Base-by-base conservation (phyloP, 1,140 invertebrate species). In the Ephestia elutella region DNA sequence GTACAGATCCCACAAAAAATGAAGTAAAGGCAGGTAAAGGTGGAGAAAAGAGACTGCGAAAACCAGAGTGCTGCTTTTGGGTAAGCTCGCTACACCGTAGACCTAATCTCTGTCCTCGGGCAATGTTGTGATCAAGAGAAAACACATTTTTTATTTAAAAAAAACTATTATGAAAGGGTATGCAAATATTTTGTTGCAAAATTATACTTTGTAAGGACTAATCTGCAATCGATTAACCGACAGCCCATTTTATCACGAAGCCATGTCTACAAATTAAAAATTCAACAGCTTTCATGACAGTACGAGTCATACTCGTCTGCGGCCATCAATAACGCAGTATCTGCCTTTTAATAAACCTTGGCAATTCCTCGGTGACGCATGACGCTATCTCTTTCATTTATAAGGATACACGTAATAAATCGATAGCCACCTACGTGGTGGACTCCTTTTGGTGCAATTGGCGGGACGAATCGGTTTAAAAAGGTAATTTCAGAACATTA, bases 361-460 rank as follows among this genome's bases (percentile, higher is more conserved):
- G 13, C 38, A 15, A 15, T 15, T 44, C 38, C 2, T 44, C 2
- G n/a, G n/a, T n/a, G n/a, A n/a, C n/a, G n/a, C n/a, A n/a, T 44
- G 38, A n/a, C 38, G n/a, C 38, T 44, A 15, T 44, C 38, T 5
- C 38, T 44, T 44, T 44, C 38, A 44, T 44, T 44, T 13, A 44
- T 44, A 44, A 44, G 38, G 38, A 44, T 44, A 44, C 38, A 1
- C 38, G 38, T 44, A 44, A 44, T 44, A 44, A 44, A 44, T 44
- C 32, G 32, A 35, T 10, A 44, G 38, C 38, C 38, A 44, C 38
- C 38, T 44, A 44, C 38, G 38, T 15, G 38, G 13, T 44, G 10
- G 5, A 17, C 15, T 44, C 38, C 38, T 17, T 44, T 44, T 44
- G 38, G 38, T 5, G 10, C 1, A 2, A 15, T 44, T 15, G 38